A percentile compares a stretch with the other conserved stretches of the same genome.
These are phyloP conservation scores for Drosophila rubida DNA, from an alignment of 2,888 invertebrate genomes.

Conservation along the genomic window DNA sequence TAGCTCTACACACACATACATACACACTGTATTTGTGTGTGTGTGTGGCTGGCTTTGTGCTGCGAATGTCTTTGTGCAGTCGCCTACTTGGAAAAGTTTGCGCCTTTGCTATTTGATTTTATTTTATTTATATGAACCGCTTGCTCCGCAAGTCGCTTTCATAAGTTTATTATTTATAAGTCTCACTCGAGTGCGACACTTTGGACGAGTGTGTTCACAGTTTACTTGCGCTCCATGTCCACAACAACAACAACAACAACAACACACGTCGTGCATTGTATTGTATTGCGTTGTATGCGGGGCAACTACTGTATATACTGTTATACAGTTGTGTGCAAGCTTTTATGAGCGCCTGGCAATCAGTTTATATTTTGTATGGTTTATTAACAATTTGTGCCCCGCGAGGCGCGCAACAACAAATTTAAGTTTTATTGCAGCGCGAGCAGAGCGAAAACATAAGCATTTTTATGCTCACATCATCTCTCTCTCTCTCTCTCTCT, in stretches of 20 bases:
- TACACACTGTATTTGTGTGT: neutral
- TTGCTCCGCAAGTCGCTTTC: slow-evolving; percentile 45
- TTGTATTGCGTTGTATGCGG: no score
- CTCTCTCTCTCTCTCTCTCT: slow-evolving; percentile 20
- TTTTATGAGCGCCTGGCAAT: slow-evolving; percentile 59
- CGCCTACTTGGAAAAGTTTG: slow-evolving; percentile 40
- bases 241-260: slow-evolving; percentile 1
- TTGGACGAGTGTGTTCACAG: slow-evolving; percentile 52
- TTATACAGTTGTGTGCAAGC: slow-evolving; percentile 27
- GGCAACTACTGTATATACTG: neutral
- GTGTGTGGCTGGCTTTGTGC: slow-evolving; percentile 39
- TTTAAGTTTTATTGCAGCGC: slow-evolving; percentile 55
- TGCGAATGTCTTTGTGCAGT: slow-evolving; percentile 43
- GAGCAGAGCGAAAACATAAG: slow-evolving; percentile 17
- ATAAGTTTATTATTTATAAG: slow-evolving; percentile 79
- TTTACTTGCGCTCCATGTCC: slow-evolving; percentile 29
- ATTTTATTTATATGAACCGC: slow-evolving; percentile 48
- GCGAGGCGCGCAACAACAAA: slow-evolving; percentile 45
- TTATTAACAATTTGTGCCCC: slow-evolving; percentile 66
- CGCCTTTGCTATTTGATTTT: slow-evolving; percentile 43
- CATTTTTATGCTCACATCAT: slow-evolving; percentile 48
- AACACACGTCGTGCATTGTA: no score
- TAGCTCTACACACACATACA: neutral
- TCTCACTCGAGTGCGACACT: slow-evolving; percentile 68
- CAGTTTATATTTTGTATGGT: slow-evolving; percentile 69